Evolutionary conservation across 1,140 invertebrate genomes (phyloP).

Genomic region (Andricus grossulariae): DNA sequence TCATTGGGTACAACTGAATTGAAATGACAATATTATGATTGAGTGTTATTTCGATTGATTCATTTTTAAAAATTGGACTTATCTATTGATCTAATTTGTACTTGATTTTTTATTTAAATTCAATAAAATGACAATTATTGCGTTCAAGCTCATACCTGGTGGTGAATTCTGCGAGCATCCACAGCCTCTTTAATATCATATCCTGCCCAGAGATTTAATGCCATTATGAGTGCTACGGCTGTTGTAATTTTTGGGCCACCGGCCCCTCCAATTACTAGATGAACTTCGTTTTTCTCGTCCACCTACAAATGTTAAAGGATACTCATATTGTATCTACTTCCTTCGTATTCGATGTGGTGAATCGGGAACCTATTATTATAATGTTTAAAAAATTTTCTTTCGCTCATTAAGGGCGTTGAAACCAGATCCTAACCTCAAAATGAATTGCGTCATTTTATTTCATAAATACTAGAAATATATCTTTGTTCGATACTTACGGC

Average conservation of each 20-base stretch:
- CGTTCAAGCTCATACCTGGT: constrained; percentile 66
- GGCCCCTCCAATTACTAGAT: constrained; percentile 87
- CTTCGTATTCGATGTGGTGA: no score
- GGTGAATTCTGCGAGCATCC: constrained; percentile 67
- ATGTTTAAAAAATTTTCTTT: no score
- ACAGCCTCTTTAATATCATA: constrained; percentile 67
- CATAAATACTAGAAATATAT: no score
- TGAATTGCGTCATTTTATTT: no score
- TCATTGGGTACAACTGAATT: constrained; percentile 84
- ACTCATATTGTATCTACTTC: no score
- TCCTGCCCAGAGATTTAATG: constrained; percentile 63
- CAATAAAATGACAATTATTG: constrained; percentile 6
- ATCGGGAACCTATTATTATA: no score
- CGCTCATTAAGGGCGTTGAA: no score
- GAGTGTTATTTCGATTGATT: background rate
- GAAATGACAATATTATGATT: constrained; percentile 47
- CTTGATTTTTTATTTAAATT: background rate
- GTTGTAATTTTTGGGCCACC: constrained; percentile 94
- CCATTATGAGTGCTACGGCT: constrained; percentile 82
- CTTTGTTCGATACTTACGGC: no score
- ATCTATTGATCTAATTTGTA: background rate
- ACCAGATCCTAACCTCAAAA: no score
- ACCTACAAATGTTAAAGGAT: constrained; percentile 63
- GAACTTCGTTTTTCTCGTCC: constrained; percentile 79
- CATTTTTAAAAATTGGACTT: no score